Percentiles rank a stretch among this genome's conserved stretches.
Conservation (phyloP, 2,888 invertebrate genomes). For the Drosophila rellima region DNA sequence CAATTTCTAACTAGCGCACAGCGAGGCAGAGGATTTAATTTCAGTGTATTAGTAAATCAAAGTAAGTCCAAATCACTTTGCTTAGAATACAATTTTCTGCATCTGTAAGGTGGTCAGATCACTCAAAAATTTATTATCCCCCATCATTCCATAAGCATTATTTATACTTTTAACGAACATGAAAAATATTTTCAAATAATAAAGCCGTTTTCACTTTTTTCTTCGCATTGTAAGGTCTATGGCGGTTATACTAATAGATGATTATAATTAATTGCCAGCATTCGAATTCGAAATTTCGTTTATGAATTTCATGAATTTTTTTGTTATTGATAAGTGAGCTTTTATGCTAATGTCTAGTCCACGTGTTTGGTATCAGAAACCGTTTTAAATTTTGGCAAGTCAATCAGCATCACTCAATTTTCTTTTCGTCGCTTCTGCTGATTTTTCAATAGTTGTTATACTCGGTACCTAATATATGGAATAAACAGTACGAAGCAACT, state of each 20-base stretch:
- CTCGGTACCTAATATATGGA: no score
- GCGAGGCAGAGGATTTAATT: no score
- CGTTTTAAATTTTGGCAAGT: not conserved
- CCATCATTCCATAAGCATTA: no score
- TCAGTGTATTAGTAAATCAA: no score
- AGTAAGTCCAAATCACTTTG: no score
- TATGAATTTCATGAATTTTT: constrained; percentile 4
- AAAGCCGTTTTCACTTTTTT: constrained; percentile 1
- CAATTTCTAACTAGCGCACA: no score
- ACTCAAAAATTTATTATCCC: no score
- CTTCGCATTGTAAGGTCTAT: not conserved
- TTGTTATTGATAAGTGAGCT: not conserved
- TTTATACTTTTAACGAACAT: not conserved
- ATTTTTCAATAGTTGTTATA: not conserved
- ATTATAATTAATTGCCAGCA: not conserved
- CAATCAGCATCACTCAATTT: not conserved
- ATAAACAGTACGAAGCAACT: no score
- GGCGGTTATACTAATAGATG: not conserved
- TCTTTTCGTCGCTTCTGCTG: not conserved
- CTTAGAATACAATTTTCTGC: no score
- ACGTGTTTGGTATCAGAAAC: not conserved
- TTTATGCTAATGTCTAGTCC: not conserved
- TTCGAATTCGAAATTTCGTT: not conserved
- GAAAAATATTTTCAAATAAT: not conserved
- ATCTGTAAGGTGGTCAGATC: no score